A percentile compares a stretch with the other conserved stretches of the same genome.
phyloP scores from a whole-genome alignment of 2,888 invertebrate genomes.

The Pseudoips prasinana region DNA sequence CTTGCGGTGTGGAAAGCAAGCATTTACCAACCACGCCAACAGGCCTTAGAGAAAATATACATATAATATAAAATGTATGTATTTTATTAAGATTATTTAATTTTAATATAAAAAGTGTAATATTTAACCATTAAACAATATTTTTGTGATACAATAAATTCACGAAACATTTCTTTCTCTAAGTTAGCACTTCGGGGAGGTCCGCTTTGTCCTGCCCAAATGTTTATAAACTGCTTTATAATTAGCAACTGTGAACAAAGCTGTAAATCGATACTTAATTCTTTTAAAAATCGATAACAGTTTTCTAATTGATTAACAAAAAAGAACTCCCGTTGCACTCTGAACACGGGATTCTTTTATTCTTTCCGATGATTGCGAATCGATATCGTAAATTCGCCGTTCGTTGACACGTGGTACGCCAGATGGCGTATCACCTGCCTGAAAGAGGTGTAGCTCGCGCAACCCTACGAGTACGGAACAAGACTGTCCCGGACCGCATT shows the following conservation, averaged over 20 bases:
- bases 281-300: conserved; percentile 43
- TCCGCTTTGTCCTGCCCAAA: conserved; percentile 13
- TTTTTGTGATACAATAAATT: not conserved
- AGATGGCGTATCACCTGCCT: conserved; percentile 72
- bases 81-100: no score
- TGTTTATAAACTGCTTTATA: conserved; percentile 26
- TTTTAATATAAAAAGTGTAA: no score
- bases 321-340: conserved; percentile 40
- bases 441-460: conserved; percentile 37
- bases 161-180: not conserved
- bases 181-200: no score
- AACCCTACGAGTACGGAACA: conserved; percentile 51
- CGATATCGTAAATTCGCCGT: conserved; percentile 34
- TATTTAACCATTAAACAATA: no score
- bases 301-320: conserved; percentile 29
- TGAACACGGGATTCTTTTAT: conserved; percentile 33
- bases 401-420: conserved; percentile 67
- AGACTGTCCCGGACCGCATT: conserved; percentile 61
- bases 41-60: no score
- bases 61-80: no score
- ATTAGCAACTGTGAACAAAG: conserved; percentile 25
- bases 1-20: no score
- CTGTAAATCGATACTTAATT: conserved; percentile 21
- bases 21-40: no score
- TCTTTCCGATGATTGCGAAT: conserved; percentile 51